These are phyloP conservation scores for Rhamnusium bicolor DNA, from an alignment of 2,888 invertebrate species.

Conservation along the genomic window DNA sequence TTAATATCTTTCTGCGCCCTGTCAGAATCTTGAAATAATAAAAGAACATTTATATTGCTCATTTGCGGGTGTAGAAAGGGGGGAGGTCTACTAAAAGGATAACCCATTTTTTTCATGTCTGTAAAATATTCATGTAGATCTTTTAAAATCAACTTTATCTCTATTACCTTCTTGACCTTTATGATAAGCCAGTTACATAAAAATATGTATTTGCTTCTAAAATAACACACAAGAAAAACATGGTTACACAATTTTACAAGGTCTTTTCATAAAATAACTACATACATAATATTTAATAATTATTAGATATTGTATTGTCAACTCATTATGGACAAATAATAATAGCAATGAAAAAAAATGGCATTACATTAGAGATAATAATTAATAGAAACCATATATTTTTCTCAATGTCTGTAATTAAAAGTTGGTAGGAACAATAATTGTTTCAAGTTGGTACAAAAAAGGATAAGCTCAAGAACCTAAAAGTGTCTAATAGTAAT, in stretches of 20 bases:
- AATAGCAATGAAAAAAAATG: not conserved
- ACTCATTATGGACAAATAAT: not conserved
- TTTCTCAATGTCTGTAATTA: no score
- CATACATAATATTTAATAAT: constrained; percentile 1
- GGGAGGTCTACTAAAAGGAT: constrained; percentile 7
- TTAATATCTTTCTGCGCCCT: no score
- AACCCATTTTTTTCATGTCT: constrained; percentile 13
- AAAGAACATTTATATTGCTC: not conserved
- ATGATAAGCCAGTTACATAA: constrained; percentile 14
- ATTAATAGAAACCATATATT: not conserved
- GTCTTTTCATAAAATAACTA: constrained; percentile 16
- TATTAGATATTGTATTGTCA: not conserved
- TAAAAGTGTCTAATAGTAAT: not conserved
- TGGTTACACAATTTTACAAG: constrained; percentile 28
- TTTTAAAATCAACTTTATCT: constrained; percentile 15
- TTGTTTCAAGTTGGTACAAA: not conserved
- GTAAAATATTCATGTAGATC: not conserved
- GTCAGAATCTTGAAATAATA: no score
- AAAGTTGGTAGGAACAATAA: not conserved
- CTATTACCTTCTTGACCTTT: constrained; percentile 31
- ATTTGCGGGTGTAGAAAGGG: not conserved
- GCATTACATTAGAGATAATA: not conserved
- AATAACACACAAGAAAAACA: constrained; percentile 21
- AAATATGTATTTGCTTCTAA: constrained; percentile 25
- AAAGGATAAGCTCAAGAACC: not conserved